These are phyloP conservation scores for Dolichotis patagonum DNA, from an alignment of 2,113 vertebrate genomes.

Conservation along the genomic window DNA sequence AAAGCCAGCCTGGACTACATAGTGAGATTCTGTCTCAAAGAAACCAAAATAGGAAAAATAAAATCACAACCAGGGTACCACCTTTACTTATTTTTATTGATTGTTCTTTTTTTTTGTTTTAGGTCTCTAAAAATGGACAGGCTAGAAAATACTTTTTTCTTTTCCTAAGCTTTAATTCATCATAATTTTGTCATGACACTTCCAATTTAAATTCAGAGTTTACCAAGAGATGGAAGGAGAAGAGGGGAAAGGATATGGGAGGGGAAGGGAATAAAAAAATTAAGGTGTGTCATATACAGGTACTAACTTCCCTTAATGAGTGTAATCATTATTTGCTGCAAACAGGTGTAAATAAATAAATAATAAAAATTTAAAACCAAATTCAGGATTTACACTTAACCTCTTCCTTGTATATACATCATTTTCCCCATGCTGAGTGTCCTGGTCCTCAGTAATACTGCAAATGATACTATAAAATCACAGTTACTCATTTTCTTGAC, in stretches of 20 bases:
- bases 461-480: neutral
- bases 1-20: neutral
- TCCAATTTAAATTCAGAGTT: slow-evolving; percentile 8
- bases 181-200: slow-evolving; percentile 5
- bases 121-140: neutral
- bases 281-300: neutral
- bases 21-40: neutral
- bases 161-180: slow-evolving; percentile 4
- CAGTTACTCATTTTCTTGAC: slow-evolving; percentile 13
- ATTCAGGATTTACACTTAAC: slow-evolving; percentile 14
- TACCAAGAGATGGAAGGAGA: neutral
- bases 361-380: neutral
- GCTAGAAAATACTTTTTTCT: slow-evolving; percentile 37
- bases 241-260: neutral
- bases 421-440: slow-evolving; percentile 12
- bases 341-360: neutral
- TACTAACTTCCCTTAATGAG: neutral
- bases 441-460: neutral
- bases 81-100: neutral
- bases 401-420: neutral
- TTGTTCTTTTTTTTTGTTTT: neutral
- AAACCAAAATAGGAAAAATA: neutral
- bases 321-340: neutral
- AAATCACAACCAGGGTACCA: neutral
- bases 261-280: neutral